Evolutionary conservation across 1,140 invertebrate species (phyloP).

Genomic region (Venustaconcha ellipsiformis): DNA sequence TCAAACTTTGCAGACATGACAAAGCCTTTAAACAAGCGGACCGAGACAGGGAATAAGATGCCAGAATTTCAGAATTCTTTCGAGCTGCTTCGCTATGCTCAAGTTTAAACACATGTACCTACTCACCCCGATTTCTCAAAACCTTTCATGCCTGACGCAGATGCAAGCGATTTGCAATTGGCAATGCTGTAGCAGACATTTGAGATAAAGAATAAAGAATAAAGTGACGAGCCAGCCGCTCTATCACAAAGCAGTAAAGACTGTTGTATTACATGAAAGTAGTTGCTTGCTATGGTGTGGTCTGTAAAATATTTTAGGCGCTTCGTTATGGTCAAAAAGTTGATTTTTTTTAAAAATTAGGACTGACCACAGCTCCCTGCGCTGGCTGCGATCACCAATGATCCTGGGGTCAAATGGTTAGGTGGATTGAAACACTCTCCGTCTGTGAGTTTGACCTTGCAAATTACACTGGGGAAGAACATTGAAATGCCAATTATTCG

Average conservation of each 20-base stretch:
- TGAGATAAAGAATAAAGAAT: slow-evolving; percentile 62
- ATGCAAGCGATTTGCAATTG: slow-evolving; percentile 32
- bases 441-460: no score
- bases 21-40: slow-evolving; percentile 29
- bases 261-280: slow-evolving; percentile 60
- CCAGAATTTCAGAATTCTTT: no score
- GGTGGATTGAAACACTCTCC: no score
- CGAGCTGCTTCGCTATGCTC: no score
- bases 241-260: slow-evolving; percentile 67
- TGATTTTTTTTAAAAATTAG: no score
- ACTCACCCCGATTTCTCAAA: slow-evolving; percentile 4
- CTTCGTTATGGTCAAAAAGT: background rate
- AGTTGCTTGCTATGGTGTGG: slow-evolving; percentile 30
- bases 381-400: no score
- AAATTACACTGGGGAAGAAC: no score
- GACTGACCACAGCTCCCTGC: no score
- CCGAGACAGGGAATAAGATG: slow-evolving; percentile 24
- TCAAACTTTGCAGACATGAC: slow-evolving; percentile 36
- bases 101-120: slow-evolving; percentile 5
- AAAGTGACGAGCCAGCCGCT: slow-evolving; percentile 68
- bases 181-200: slow-evolving; percentile 32
- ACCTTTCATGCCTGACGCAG: slow-evolving; percentile 16
- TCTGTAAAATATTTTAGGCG: slow-evolving; percentile 14
- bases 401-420: no score
- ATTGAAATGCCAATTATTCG: no score